These are phyloP conservation scores for Volucella inflata DNA, from an alignment of 2,888 invertebrate species.

Conservation along the genomic window DNA sequence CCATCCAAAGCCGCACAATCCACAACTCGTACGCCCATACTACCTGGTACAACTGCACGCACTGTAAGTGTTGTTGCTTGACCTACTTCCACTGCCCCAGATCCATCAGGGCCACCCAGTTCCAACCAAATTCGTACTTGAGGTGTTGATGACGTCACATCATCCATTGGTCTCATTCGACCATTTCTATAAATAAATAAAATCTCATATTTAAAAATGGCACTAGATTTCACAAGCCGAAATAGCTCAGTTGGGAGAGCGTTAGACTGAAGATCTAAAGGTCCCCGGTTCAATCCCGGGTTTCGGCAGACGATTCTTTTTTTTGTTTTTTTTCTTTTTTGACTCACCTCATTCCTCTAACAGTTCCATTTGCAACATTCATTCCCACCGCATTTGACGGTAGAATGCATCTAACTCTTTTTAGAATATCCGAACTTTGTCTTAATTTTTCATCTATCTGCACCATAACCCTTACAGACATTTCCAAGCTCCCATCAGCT, in stretches of 20 bases:
- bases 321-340: constrained; percentile 23
- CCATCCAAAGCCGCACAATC: constrained; percentile 92
- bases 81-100: constrained; percentile 88
- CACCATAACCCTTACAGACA: constrained; percentile 88
- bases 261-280: constrained; percentile 79
- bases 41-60: constrained; percentile 85
- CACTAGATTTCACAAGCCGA: constrained; percentile 66
- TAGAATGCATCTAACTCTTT: constrained; percentile 86
- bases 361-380: constrained; percentile 76
- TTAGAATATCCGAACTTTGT: constrained; percentile 89
- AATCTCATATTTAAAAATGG: not conserved
- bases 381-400: constrained; percentile 82
- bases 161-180: constrained; percentile 85
- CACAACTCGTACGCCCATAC: constrained; percentile 89
- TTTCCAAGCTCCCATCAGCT: constrained; percentile 85
- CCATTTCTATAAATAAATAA: constrained; percentile 84
- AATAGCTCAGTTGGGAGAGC: constrained; percentile 79
- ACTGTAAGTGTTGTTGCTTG: constrained; percentile 87
- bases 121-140: constrained; percentile 90
- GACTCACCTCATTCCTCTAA: constrained; percentile 54
- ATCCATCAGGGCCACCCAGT: constrained; percentile 85
- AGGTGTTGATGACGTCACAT: constrained; percentile 80
- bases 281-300: constrained; percentile 78
- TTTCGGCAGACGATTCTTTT: constrained; percentile 69
- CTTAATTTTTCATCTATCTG: constrained; percentile 91